Evolutionary conservation across 2,888 invertebrate species (phyloP), one percentile per base, ranked within the genome.

Genomic region (Caenorhabditis wallacei): DNA sequence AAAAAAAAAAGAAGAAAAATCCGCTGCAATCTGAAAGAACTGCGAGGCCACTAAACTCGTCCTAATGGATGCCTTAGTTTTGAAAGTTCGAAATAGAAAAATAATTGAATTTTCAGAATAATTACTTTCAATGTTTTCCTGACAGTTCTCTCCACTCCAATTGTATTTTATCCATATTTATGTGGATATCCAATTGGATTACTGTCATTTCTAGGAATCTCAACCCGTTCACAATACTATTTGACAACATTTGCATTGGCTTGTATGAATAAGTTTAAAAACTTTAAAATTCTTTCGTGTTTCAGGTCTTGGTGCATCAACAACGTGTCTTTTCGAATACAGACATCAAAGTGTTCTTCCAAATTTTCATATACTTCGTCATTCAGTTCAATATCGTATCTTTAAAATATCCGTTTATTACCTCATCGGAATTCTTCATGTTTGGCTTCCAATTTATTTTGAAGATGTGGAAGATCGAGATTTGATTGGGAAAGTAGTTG

Each of bases 261-360:
- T n/a, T 75, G 75, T 75, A 1, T 59, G 75, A 30, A 10, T 11
- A 18, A 11, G 10, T 10, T 5, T 20, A 0, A n/a, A 51, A 5
- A 22, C 16, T 22, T 51, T 18, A 22, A 10, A 16, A 13, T 26
- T 16, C 22, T 43, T 22, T 5, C 24, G 2, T 24, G n/a, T 53
- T 61, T 22, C 59, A 76, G 68, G 76, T 61, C 43, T 76, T 43
- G 76, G 76, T 20, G 43, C 68, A n/a, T 76, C 76, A 2, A 76
- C 76, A 10, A 51, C 59, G 3, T 68, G 51, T 18, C 68, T 76
- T 11, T 76, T 76, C 20, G 76, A 76, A 11, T 61, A 76, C 20
- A 59, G 76, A 24, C 76, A 76, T 53, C 76, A 76, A 53, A 51
- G 48, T 40, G 76, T 76, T n/a, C 61, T 76, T 5, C 76, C 76